phyloP scores from a whole-genome alignment of 2,888 invertebrate species.

The Mimas tiliae region DNA sequence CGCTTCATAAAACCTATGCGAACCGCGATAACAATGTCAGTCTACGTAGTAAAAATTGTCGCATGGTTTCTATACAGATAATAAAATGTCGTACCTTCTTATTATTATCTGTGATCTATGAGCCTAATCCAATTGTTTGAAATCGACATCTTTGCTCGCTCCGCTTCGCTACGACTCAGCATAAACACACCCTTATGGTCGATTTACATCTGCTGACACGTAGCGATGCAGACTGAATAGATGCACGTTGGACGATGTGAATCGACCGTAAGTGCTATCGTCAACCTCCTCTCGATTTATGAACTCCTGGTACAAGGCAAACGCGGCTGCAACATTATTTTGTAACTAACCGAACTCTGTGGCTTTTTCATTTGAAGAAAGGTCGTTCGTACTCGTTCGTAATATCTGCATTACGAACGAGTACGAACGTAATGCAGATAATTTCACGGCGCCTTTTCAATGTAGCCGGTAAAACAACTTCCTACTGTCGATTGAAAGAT shows the following conservation, averaged over 20 bases:
- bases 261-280: not conserved
- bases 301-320: not conserved
- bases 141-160: too few relatives aligned
- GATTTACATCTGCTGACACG: not conserved
- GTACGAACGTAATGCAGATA: conserved; percentile 9
- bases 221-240: not conserved
- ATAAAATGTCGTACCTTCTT: too few relatives aligned
- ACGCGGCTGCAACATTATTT: not conserved
- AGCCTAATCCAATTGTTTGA: too few relatives aligned
- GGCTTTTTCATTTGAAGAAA: conserved; percentile 1
- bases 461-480: conserved; percentile 31
- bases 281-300: not conserved
- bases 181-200: too few relatives aligned
- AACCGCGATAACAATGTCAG: too few relatives aligned
- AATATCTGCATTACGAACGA: too few relatives aligned
- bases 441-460: conserved; percentile 25
- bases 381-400: conserved; percentile 1
- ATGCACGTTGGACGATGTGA: not conserved
- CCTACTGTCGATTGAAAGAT: conserved; percentile 32
- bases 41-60: too few relatives aligned
- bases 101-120: too few relatives aligned
- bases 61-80: too few relatives aligned
- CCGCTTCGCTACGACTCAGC: too few relatives aligned
- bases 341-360: too few relatives aligned
- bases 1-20: too few relatives aligned